A percentile compares a stretch with the other conserved stretches of the same genome.
These are phyloP conservation scores for Aricia artaxerxes DNA, from an alignment of 2,888 invertebrate genomes.

Conservation along the genomic window DNA sequence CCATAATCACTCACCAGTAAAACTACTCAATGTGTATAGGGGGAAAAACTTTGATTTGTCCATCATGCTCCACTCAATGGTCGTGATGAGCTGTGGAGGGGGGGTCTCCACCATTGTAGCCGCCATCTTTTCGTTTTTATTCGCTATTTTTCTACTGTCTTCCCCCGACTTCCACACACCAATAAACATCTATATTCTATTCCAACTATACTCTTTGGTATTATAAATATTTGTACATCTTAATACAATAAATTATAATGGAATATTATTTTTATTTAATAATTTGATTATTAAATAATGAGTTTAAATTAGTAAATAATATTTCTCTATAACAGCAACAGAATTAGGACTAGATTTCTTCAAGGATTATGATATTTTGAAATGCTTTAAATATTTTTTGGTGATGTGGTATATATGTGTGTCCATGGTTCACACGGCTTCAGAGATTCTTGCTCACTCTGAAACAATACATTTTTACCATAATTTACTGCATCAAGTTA, in stretches of 20 bases:
- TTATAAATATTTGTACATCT: slow-evolving; percentile 40
- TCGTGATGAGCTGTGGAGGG: slow-evolving; percentile 84
- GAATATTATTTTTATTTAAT: slow-evolving; percentile 44
- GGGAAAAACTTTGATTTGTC: slow-evolving; percentile 97
- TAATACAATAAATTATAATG: slow-evolving; percentile 47
- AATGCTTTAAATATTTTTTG: slow-evolving; percentile 49
- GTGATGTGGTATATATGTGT: slow-evolving; percentile 48
- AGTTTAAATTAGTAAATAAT: slow-evolving; percentile 36
- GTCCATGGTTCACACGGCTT: slow-evolving; percentile 58
- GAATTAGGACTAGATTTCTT: slow-evolving; percentile 41
- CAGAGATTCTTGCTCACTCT: slow-evolving; percentile 46
- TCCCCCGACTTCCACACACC: slow-evolving; percentile 50
- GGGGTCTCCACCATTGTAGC: slow-evolving; percentile 80
- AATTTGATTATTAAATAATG: slow-evolving; percentile 31
- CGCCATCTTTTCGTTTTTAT: slow-evolving; percentile 52
- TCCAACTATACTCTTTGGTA: slow-evolving; percentile 40
- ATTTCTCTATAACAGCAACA: slow-evolving; percentile 39
- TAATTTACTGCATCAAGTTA: background rate
- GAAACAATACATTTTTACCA: slow-evolving; percentile 42
- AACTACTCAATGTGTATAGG: slow-evolving; percentile 93
- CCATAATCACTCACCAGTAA: slow-evolving; percentile 81
- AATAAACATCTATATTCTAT: slow-evolving; percentile 52
- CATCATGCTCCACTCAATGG: slow-evolving; percentile 99
- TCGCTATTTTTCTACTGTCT: slow-evolving; percentile 40
- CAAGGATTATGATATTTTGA: slow-evolving; percentile 50